These are phyloP conservation scores for Branchinecta lindahli DNA, from an alignment of 1,140 invertebrate genomes.

Conservation along the genomic window DNA sequence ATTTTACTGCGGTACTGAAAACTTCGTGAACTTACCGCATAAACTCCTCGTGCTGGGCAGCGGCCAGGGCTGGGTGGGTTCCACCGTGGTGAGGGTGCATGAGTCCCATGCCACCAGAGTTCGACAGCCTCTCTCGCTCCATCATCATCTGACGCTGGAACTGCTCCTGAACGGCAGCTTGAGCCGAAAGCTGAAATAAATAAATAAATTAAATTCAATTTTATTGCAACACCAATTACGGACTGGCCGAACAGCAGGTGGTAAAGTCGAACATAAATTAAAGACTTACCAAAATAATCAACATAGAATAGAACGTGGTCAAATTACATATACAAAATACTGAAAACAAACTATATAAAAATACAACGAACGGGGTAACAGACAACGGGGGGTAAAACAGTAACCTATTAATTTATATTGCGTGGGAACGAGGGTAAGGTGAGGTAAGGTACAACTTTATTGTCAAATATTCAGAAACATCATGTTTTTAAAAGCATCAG, in stretches of 20 bases:
- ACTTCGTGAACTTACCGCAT: conserved; percentile 39
- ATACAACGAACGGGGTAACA: not conserved
- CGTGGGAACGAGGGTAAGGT: too few species aligned
- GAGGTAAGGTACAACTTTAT: too few species aligned
- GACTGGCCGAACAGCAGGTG: too few species aligned
- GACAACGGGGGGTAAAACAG: conserved; percentile 46
- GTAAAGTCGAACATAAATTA: too few species aligned
- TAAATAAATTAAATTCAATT: conserved; percentile 12
- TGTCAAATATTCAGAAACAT: too few species aligned
- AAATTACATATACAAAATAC: not conserved
- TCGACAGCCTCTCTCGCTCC: conserved; percentile 53
- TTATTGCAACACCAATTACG: too few species aligned
- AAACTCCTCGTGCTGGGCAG: conserved; percentile 58
- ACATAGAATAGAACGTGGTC: not conserved
- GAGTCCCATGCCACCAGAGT: conserved; percentile 34
- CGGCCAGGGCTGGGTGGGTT: conserved; percentile 38
- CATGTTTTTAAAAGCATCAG: too few species aligned
- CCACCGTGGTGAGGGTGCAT: conserved; percentile 15
- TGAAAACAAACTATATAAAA: too few species aligned
- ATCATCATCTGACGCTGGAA: conserved; percentile 59
- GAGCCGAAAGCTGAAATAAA: conserved; percentile 34
- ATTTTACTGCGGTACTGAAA: not conserved
- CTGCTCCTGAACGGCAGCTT: conserved; percentile 57
- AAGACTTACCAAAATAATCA: too few species aligned
- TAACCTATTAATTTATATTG: too few species aligned